Conservation (phyloP, 1,140 invertebrate genomes). For the Caenorhabditis briggsae region DNA sequence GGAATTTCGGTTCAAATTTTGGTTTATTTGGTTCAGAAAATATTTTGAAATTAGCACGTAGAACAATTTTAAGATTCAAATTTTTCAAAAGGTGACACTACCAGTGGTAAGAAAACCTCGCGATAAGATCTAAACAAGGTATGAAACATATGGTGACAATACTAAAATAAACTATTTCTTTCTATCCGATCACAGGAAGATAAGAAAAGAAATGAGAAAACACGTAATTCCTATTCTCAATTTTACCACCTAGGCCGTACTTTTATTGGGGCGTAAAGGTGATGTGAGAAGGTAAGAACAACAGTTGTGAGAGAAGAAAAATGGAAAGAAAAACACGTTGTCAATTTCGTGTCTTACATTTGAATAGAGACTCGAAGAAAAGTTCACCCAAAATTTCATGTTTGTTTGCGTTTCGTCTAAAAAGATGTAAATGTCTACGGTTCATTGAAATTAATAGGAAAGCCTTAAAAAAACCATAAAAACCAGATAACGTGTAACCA, state of each 20-base stretch:
- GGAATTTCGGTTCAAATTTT: no score
- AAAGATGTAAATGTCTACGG: neutral
- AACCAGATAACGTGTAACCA: neutral
- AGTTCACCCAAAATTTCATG: neutral
- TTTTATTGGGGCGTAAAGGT: constrained; percentile 7
- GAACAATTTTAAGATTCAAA: no score
- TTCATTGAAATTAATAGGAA: constrained; percentile 16
- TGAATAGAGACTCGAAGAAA: constrained; percentile 4
- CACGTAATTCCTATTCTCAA: neutral
- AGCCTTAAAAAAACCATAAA: neutral
- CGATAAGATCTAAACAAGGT: constrained; percentile 19
- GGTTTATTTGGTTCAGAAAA: no score
- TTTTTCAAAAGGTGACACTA: no score
- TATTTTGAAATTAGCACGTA: no score
- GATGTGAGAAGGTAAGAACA: neutral
- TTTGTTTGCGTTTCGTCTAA: constrained; percentile 20
- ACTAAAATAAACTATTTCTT: constrained; percentile 43
- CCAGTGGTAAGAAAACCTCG: no score
- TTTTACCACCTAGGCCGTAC: neutral
- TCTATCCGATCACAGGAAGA: constrained; percentile 10
- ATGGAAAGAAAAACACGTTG: neutral
- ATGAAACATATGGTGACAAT: constrained; percentile 24
- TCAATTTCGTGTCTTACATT: constrained; percentile 6
- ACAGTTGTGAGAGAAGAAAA: neutral
- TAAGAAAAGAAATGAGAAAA: constrained; percentile 14